Conservation (phyloP, 2,797 vertebrate genomes). For the Anabas testudineus region DNA sequence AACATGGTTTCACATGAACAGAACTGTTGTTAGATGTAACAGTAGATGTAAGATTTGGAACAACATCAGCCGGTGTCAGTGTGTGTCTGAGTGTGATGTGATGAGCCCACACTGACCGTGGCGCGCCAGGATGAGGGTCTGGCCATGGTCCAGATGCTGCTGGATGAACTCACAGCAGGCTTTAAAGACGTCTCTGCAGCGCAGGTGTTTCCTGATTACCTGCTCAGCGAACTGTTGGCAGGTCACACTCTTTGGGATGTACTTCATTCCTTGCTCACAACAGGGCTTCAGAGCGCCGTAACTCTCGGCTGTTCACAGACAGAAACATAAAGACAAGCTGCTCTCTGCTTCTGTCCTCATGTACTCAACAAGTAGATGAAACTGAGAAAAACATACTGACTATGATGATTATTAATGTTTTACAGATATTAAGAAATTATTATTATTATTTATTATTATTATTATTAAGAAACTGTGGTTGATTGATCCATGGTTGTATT, state of each 20-base stretch:
- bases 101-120: slow-evolving; percentile 78
- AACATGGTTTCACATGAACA: no score
- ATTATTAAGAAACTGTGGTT: no score
- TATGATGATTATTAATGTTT: no score
- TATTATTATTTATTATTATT: no score
- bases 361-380: no score
- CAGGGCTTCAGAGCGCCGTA: slow-evolving; percentile 22
- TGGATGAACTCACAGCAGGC: slow-evolving; percentile 80
- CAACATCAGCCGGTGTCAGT: not conserved
- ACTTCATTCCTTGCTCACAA: slow-evolving; percentile 80
- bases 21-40: no score
- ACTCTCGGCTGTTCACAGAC: not conserved
- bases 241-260: slow-evolving; percentile 36
- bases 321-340: not conserved
- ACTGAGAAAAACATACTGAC: no score
- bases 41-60: no score
- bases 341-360: no score
- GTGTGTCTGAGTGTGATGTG: not conserved
- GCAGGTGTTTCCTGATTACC: accelerated
- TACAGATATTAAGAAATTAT: no score
- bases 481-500: no score
- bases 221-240: slow-evolving; percentile 26
- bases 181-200: slow-evolving; percentile 64
- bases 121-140: slow-evolving; percentile 73
- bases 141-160: not conserved